phyloP scores from a whole-genome alignment of 2,797 vertebrate species.

The Ptychadena robeensis region DNA sequence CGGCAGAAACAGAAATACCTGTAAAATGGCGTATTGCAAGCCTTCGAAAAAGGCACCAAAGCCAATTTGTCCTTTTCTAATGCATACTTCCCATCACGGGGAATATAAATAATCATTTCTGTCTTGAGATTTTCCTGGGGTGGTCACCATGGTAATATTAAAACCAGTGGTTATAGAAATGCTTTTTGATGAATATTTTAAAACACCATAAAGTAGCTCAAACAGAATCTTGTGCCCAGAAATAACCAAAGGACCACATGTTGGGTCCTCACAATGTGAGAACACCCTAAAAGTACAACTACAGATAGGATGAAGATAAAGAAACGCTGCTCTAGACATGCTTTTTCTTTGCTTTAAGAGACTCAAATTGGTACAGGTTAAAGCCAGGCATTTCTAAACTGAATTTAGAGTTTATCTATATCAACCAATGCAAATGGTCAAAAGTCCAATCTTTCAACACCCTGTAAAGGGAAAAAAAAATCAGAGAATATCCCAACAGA shows the following conservation, averaged over 20 bases:
- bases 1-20: not conserved
- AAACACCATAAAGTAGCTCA: not conserved
- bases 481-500: too few relatives aligned
- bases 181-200: slow-evolving; percentile 31
- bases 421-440: too few relatives aligned
- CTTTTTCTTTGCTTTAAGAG: too few relatives aligned
- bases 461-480: too few relatives aligned
- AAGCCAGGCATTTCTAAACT: too few relatives aligned
- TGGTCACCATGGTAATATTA: slow-evolving; percentile 50
- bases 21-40: not conserved
- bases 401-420: too few relatives aligned
- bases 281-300: not conserved
- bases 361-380: too few relatives aligned
- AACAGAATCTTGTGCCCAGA: not conserved
- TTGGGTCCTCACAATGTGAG: not conserved
- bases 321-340: too few relatives aligned
- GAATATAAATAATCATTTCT: slow-evolving; percentile 5
- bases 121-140: not conserved
- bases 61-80: not conserved
- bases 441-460: too few relatives aligned
- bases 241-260: not conserved
- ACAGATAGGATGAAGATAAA: too few relatives aligned
- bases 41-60: not conserved
- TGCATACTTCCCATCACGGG: not conserved
- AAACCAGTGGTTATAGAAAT: slow-evolving; percentile 15